Evolutionary conservation across 2,888 invertebrate species (phyloP).

Genomic region (Phragmatobia fuliginosa): DNA sequence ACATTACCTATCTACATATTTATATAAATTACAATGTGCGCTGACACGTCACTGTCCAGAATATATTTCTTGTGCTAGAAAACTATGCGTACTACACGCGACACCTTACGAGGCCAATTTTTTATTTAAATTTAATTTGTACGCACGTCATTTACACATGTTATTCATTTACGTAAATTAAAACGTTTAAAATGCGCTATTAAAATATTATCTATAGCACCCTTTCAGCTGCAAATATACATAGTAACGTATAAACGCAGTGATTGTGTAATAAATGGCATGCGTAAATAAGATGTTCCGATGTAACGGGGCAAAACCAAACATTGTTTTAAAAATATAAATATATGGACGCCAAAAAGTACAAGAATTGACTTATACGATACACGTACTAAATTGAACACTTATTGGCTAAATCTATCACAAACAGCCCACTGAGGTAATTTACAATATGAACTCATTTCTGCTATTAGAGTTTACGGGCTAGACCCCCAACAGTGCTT

Average conservation of each 20-base stretch:
- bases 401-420: slow-evolving; percentile 86
- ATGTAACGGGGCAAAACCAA: slow-evolving; percentile 42
- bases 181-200: slow-evolving; percentile 41
- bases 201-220: slow-evolving; percentile 75
- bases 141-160: slow-evolving; percentile 58
- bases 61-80: slow-evolving; percentile 35
- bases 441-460: slow-evolving; percentile 73
- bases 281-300: slow-evolving; percentile 44
- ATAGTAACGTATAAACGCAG: slow-evolving; percentile 67
- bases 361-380: slow-evolving; percentile 80
- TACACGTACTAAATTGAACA: slow-evolving; percentile 82
- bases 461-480: slow-evolving; percentile 49
- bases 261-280: slow-evolving; percentile 47
- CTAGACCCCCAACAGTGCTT: slow-evolving; percentile 48
- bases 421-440: slow-evolving; percentile 85
- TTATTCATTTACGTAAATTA: slow-evolving; percentile 36
- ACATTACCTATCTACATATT: slow-evolving; percentile 71
- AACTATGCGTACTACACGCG: slow-evolving; percentile 21
- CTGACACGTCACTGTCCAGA: slow-evolving; percentile 40
- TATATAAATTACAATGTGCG: slow-evolving; percentile 58
- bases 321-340: slow-evolving; percentile 45
- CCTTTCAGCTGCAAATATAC: slow-evolving; percentile 82
- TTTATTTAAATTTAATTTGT: slow-evolving; percentile 49
- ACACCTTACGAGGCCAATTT: slow-evolving; percentile 21
- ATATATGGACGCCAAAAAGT: slow-evolving; percentile 78